Evolutionary conservation across 2,113 vertebrate genomes (phyloP).

Genomic region (Silurus asotus): DNA sequence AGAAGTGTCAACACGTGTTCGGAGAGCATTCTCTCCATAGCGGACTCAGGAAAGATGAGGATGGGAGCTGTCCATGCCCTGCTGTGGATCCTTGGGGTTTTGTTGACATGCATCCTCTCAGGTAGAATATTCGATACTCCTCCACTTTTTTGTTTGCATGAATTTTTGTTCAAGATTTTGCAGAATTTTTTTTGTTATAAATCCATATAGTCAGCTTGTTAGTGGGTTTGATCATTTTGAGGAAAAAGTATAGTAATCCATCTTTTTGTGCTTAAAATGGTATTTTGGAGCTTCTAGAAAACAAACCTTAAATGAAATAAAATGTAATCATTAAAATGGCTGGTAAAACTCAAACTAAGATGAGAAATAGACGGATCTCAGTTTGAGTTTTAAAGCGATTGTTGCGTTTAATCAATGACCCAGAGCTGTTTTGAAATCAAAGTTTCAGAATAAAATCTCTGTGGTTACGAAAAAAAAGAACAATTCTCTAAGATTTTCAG

Average conservation of each 20-base stretch:
- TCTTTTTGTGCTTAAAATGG: too few relatives aligned
- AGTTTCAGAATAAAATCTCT: background rate
- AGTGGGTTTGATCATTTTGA: background rate
- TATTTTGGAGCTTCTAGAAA: background rate
- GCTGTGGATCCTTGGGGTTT: constrained; percentile 64
- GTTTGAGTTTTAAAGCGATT: too few relatives aligned
- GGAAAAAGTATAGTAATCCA: background rate
- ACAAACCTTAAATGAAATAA: background rate
- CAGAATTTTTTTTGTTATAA: too few relatives aligned
- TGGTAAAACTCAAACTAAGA: background rate
- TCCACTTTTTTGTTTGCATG: constrained; percentile 11
- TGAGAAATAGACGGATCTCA: background rate
- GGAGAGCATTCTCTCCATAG: constrained; percentile 42
- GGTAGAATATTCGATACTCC: constrained; percentile 65
- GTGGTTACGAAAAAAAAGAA: too few relatives aligned
- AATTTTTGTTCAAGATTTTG: background rate
- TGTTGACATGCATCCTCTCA: constrained; percentile 51
- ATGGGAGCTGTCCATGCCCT: constrained; percentile 57
- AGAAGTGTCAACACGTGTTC: background rate
- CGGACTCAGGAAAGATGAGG: constrained; percentile 48
- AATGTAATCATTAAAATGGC: background rate
- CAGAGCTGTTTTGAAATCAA: background rate
- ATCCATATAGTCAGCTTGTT: background rate
- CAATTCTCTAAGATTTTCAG: background rate
- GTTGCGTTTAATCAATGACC: too few relatives aligned